Base-by-base conservation (phyloP, 2,888 invertebrate genomes). In the Drosophila mercatorum region DNA sequence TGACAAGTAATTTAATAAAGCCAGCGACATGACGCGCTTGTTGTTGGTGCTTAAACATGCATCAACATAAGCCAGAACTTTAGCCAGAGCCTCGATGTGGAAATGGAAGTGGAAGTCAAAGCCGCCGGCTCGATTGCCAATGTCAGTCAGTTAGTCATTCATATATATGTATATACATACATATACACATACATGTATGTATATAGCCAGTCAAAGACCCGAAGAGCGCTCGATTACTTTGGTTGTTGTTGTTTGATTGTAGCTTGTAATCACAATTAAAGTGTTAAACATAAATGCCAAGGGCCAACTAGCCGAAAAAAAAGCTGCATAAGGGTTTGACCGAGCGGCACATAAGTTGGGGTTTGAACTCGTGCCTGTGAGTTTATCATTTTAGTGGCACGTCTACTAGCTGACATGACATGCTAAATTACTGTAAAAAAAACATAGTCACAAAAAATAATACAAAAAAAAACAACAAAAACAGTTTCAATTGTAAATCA, bases 221-320 rank as follows among this genome's bases (percentile, higher is more conserved):
- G 63, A 49, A 46, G 60, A 47, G 34, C 40, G 62, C 62, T 75
- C 53, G 61, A 68, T 78, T 73, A 63, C 43, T 22, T 52, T 46
- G 26, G 41, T 68, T 74, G 1, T 22, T 22, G 73, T 66, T 62
- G 67, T 75, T 84, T 78, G 85, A 84, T 79, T 82, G 86, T 79
- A 83, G 85, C 83, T 87, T 89, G 90, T 85, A 91, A 89, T 91
- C 90, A 84, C 91, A 89, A 91, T 89, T 91, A 88, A 91, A 91
- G 90, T 91, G 91, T 89, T 91, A 90, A 91, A 66, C 80, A 78
- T 57, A 91, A 91, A 89, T 90, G 88, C 89, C 88, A 88, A 60
- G 76, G 89, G 84, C 72, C 68, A 83, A 71, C 72, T 80, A 78
- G 77, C 73, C 64, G 62, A 72, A 57, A 55, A 49, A 57, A 36